Percentiles rank a stretch among this genome's conserved stretches.
These are phyloP conservation scores for Pica pica DNA, from an alignment of 2,113 vertebrate species.

Conservation along the genomic window DNA sequence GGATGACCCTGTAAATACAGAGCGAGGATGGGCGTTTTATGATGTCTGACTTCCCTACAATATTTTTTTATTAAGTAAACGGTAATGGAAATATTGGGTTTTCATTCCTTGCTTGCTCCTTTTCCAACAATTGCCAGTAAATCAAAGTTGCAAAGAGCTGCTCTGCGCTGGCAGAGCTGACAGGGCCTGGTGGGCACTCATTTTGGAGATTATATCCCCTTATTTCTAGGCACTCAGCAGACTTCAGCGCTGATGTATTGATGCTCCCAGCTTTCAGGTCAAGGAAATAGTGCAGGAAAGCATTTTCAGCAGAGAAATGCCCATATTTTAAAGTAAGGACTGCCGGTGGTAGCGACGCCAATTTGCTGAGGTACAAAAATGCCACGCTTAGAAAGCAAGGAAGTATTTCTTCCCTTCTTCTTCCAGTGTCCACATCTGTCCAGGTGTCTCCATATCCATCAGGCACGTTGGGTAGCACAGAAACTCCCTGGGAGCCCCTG, in stretches of 20 bases:
- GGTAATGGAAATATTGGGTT: conserved; percentile 57
- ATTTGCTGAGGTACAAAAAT: neutral
- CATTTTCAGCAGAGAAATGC: conserved; percentile 24
- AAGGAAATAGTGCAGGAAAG: neutral
- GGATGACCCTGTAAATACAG: conserved; percentile 18
- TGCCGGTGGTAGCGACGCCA: neutral
- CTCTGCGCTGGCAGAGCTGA: neutral
- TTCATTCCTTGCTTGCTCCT: conserved; percentile 55
- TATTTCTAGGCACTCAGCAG: conserved; percentile 30
- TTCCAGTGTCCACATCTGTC: neutral
- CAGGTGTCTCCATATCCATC: accelerated
- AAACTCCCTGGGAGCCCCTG: neutral
- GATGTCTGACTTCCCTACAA: conserved; percentile 30
- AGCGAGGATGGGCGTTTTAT: conserved; percentile 34
- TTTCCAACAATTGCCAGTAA: conserved; percentile 59
- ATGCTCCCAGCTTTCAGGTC: neutral
- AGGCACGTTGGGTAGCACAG: accelerated
- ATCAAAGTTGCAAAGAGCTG: conserved; percentile 58
- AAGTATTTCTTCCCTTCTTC: neutral
- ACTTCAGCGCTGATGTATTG: conserved; percentile 32
- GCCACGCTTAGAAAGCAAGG: neutral
- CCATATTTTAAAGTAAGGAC: neutral
- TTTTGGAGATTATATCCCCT: neutral
- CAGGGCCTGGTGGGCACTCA: neutral
- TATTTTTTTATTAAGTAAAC: conserved; percentile 50